These are phyloP conservation scores for Melanaphis sacchari DNA, from an alignment of 1,140 invertebrate genomes.

Conservation along the genomic window DNA sequence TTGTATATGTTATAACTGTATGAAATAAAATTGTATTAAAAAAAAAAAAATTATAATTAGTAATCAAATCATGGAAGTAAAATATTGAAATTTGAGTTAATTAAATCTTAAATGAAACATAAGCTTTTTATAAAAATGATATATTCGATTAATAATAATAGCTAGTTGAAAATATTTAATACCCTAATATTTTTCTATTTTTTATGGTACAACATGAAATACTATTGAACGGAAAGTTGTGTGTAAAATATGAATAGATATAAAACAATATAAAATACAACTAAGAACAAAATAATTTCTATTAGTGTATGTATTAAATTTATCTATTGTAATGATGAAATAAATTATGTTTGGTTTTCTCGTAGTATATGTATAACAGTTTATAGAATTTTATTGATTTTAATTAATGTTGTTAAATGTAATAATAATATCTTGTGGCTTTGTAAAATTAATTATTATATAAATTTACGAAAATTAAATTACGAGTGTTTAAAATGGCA, in stretches of 20 bases:
- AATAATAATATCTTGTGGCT: neutral
- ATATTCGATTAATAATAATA: neutral
- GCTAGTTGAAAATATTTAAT: neutral
- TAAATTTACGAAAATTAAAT: neutral
- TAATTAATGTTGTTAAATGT: neutral
- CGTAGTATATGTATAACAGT: neutral
- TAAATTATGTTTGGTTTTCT: neutral
- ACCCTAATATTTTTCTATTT: neutral
- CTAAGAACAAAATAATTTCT: neutral
- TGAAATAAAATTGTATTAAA: no score
- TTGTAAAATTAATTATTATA: neutral
- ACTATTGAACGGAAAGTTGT: neutral
- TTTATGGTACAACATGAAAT: neutral
- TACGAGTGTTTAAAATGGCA: neutral
- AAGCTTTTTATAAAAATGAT: neutral
- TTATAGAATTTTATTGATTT: neutral
- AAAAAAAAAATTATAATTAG: neutral
- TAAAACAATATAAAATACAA: neutral
- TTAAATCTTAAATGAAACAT: neutral
- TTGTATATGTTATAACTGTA: no score
- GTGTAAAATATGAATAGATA: neutral
- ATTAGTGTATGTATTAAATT: neutral
- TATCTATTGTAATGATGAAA: neutral
- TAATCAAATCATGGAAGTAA: neutral
- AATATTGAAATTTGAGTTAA: neutral